Evolutionary conservation across 2,888 invertebrate species (phyloP).

Genomic region (Xanthorhoe designata): DNA sequence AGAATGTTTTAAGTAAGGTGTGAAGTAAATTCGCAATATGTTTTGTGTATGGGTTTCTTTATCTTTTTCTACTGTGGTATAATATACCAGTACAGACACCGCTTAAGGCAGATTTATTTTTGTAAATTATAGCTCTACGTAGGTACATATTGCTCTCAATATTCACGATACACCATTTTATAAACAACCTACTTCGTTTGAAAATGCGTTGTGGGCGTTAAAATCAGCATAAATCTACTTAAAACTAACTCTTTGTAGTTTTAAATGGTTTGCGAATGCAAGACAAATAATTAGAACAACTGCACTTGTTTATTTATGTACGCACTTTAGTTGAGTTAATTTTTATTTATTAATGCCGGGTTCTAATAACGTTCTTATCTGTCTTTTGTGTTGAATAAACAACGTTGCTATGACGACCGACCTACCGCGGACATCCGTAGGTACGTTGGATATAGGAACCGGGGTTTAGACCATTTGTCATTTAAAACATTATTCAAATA

Average conservation of each 20-base stretch:
- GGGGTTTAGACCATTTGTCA: no score
- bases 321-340: no score
- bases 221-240: constrained; percentile 2
- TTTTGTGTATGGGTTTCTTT: no score
- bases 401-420: no score
- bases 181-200: neutral
- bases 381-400: no score
- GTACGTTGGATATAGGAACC: no score
- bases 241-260: neutral
- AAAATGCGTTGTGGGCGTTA: neutral
- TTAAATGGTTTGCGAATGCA: neutral
- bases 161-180: constrained; percentile 9
- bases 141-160: constrained; percentile 4
- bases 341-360: no score
- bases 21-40: no score
- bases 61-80: constrained; percentile 4
- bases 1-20: no score
- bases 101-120: constrained; percentile 33
- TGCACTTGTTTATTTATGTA: neutral
- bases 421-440: no score
- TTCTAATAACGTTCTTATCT: no score
- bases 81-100: constrained; percentile 20
- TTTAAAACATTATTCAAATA: no score
- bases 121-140: constrained; percentile 30
- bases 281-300: neutral